Evolutionary conservation across 2,797 vertebrate genomes (phyloP).

Genomic region (Premnoplex brunnescens): DNA sequence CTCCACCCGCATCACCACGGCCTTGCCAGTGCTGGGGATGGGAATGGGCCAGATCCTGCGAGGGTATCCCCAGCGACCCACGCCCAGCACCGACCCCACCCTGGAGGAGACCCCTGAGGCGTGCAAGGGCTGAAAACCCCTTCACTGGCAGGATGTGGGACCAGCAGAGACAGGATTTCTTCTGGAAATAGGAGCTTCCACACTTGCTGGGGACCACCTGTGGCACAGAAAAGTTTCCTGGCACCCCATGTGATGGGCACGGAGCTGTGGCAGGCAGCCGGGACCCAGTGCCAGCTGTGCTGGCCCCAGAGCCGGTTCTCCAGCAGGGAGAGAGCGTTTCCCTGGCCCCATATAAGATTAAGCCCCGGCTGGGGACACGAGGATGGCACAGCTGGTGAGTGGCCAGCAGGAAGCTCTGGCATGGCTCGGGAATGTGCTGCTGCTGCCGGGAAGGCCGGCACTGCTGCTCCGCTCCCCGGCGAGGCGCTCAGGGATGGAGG

Average conservation of each 20-base stretch:
- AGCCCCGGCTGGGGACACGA: fast-evolving
- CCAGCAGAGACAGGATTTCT: fast-evolving
- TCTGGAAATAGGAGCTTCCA: background rate
- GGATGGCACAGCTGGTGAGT: background rate
- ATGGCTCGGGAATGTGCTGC: background rate
- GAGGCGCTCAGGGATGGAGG: background rate
- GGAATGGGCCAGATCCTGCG: fast-evolving
- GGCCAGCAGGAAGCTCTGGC: conserved; percentile 17
- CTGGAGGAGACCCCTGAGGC: background rate
- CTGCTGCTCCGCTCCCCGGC: background rate
- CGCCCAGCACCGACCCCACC: fast-evolving
- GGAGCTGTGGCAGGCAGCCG: background rate
- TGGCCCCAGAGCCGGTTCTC: background rate
- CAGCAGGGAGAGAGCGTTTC: background rate
- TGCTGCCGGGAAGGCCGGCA: background rate
- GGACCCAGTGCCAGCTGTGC: background rate
- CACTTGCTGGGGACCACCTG: fast-evolving
- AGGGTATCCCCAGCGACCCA: background rate
- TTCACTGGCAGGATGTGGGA: background rate
- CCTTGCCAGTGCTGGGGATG: background rate
- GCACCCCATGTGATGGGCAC: fast-evolving
- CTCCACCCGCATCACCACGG: fast-evolving
- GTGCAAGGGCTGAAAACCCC: background rate
- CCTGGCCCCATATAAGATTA: background rate
- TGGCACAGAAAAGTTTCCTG: background rate